Evolutionary conservation across 2,113 vertebrate genomes (phyloP).

Genomic region (Bufo bufo): DNA sequence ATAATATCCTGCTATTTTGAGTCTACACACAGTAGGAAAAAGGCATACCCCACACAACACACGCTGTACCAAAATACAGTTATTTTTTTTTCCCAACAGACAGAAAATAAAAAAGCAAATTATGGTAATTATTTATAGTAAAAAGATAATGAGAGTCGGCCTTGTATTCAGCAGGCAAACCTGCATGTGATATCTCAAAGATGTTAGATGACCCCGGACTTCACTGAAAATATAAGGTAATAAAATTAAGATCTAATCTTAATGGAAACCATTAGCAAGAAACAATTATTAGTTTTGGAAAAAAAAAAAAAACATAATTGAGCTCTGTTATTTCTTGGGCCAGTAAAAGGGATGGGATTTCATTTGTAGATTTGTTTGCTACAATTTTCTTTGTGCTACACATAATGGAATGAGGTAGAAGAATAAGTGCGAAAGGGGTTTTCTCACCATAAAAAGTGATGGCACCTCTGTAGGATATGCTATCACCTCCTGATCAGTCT

Average conservation of each 20-base stretch:
- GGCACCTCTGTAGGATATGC: not conserved
- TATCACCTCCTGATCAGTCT: too few relatives aligned
- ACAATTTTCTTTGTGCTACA: not conserved
- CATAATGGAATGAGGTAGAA: not conserved
- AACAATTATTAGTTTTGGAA: not conserved
- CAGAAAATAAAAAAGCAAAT: constrained; percentile 34
- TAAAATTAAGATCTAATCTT: constrained; percentile 17
- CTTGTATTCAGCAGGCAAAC: not conserved
- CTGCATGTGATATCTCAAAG: not conserved
- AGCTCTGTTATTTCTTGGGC: not conserved
- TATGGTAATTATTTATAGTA: constrained; percentile 24
- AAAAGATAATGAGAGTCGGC: not conserved
- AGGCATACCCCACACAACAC: not conserved
- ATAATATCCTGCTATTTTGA: constrained; percentile 41
- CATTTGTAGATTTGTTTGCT: not conserved
- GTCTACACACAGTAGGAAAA: constrained; percentile 29
- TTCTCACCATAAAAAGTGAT: not conserved
- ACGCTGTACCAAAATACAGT: constrained; percentile 16
- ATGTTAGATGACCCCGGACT: not conserved
- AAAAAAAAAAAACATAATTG: not conserved
- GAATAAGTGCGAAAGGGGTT: not conserved
- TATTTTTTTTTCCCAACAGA: constrained; percentile 12
- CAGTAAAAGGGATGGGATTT: constrained; percentile 8
- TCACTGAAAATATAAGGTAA: constrained; percentile 18
- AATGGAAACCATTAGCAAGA: constrained; percentile 1